These are phyloP conservation scores for Rosalia funebris DNA, from an alignment of 2,888 invertebrate species.

Conservation along the genomic window DNA sequence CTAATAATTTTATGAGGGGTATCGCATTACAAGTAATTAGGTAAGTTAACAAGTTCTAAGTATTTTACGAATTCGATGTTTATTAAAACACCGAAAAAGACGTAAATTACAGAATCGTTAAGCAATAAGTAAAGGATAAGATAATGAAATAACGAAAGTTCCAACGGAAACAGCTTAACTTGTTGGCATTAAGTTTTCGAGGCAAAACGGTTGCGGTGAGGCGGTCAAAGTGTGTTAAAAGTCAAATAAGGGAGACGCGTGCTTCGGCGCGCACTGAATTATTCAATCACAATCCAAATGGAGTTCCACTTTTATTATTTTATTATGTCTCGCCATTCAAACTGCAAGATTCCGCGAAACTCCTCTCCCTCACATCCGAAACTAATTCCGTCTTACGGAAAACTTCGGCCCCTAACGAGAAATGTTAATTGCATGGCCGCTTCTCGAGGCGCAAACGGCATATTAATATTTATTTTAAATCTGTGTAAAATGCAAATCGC, in stretches of 20 bases:
- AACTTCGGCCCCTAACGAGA: constrained; percentile 51
- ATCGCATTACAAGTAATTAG: too few species aligned
- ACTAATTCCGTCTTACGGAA: constrained; percentile 52
- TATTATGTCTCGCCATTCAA: constrained; percentile 54
- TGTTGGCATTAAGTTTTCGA: constrained; percentile 45
- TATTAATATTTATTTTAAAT: constrained; percentile 45
- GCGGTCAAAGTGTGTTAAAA: constrained; percentile 53
- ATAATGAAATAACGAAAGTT: constrained; percentile 31
- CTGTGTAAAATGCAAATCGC: constrained; percentile 40
- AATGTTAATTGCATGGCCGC: constrained; percentile 50
- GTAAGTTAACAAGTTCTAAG: too few species aligned
- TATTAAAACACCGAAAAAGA: background rate
- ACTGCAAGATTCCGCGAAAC: constrained; percentile 49
- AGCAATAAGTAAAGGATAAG: background rate
- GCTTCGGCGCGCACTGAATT: constrained; percentile 52
- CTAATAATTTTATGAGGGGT: too few species aligned
- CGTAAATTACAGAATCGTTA: background rate
- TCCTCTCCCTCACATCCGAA: constrained; percentile 49
- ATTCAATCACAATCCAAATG: constrained; percentile 53
- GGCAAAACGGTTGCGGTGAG: constrained; percentile 38
- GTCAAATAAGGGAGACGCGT: constrained; percentile 52
- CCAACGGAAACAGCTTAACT: constrained; percentile 26
- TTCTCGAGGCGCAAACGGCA: constrained; percentile 33
- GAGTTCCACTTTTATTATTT: constrained; percentile 55
- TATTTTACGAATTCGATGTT: too few species aligned